Evolutionary conservation across 30 jellyfish, hydroid and myxozoan genomes (phyloP).

Genomic region (Aurelia aurita complex sp. Pacific): DNA sequence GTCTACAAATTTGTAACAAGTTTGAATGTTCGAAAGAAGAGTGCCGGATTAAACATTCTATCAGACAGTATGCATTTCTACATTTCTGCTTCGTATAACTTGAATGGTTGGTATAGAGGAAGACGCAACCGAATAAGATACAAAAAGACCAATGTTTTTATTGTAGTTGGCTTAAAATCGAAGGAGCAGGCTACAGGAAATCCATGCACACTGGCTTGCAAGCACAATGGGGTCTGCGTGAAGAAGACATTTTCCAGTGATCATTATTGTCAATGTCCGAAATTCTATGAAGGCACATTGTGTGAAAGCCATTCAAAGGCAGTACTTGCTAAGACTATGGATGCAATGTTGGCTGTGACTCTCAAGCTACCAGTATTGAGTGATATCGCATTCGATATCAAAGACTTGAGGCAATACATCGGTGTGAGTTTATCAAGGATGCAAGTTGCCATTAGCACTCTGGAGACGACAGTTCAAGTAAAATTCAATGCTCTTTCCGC

Average conservation of each 20-base stretch:
- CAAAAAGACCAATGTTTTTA: not conserved
- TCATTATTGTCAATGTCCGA: no score
- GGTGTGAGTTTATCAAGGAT: not conserved
- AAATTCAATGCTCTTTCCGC: no score
- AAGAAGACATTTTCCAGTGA: no score
- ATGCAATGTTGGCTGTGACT: conserved; percentile 2
- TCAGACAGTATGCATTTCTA: not conserved
- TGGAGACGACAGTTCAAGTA: no score
- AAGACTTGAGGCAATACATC: conserved; percentile 16
- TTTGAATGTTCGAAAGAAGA: not conserved
- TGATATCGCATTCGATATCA: conserved; percentile 5
- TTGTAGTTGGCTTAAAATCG: no score
- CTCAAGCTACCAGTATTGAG: conserved; percentile 3
- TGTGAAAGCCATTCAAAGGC: conserved; percentile 1
- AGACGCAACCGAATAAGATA: not conserved
- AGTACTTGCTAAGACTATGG: conserved; percentile 17
- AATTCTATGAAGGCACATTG: no score
- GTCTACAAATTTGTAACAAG: conserved; percentile 22
- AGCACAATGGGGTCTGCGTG: no score
- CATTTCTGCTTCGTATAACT: not conserved
- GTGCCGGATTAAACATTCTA: not conserved
- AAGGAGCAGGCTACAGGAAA: no score
- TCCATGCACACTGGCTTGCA: no score
- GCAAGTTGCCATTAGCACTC: no score
- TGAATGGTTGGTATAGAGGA: not conserved